Evolutionary conservation across 2,113 vertebrate species (phyloP).

Genomic region (Clarias batrachus): DNA sequence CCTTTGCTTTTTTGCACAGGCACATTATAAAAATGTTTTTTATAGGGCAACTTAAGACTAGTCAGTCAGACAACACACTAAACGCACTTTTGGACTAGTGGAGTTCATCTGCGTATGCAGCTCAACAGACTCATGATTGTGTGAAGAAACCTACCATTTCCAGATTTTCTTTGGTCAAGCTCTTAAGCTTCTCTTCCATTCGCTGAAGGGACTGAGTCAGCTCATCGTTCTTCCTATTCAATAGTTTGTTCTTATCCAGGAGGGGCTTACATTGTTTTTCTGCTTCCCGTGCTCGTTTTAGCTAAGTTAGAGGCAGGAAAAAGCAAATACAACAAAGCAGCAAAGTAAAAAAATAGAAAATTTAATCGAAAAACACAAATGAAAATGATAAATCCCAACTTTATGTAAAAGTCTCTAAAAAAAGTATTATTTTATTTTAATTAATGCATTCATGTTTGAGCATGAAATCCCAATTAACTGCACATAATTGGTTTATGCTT

Average conservation of each 20-base stretch:
- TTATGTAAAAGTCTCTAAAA: not conserved
- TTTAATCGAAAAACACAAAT: not conserved
- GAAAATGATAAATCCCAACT: not conserved
- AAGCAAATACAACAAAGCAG: not conserved
- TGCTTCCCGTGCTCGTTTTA: slow-evolving; percentile 92
- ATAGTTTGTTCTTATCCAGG: slow-evolving; percentile 96
- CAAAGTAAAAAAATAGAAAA: not conserved
- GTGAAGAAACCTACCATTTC: slow-evolving; percentile 85
- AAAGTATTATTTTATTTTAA: not conserved
- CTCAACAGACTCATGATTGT: not conserved
- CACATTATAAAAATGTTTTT: not conserved
- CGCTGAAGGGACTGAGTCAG: slow-evolving; percentile 89
- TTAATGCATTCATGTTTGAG: not conserved
- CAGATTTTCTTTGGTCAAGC: slow-evolving; percentile 86
- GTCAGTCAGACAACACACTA: not conserved
- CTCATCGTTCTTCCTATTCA: slow-evolving; percentile 93
- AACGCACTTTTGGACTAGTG: not conserved
- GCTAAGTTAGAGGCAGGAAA: slow-evolving; percentile 63
- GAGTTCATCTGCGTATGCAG: not conserved
- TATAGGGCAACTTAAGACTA: not conserved
- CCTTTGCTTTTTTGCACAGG: not conserved
- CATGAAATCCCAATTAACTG: not conserved
- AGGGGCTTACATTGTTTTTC: slow-evolving; percentile 96
- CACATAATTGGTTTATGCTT: not conserved
- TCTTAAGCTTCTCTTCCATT: slow-evolving; percentile 92